Base-by-base conservation (phyloP, 2,797 vertebrate species). In the Phrynocephalus guinanensis region DNA sequence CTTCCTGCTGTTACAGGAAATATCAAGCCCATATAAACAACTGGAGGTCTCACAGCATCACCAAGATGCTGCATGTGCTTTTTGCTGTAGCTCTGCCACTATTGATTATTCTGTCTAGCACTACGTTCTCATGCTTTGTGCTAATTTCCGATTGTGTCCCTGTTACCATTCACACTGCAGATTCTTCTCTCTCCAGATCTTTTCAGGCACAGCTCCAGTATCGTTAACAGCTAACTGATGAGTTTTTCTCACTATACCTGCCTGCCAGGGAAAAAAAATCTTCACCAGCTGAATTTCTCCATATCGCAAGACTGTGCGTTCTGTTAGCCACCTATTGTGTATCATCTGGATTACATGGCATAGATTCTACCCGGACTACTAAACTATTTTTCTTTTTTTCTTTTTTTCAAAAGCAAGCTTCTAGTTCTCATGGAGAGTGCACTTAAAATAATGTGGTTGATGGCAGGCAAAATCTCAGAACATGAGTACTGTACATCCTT, bases 41-140 rank as follows among this genome's bases (percentile, higher is more conserved):
- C 38, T 15, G 0, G 78, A 71, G 38, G 7, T 78, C 80, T 44
- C 60, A 30, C 89, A 68, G 72, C 44, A 52, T 72, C 2, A 75
- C 90, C 50, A 68, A 44, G 33, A 68, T 26, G 30, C 90, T 30
- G 48, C 82, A 30, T 56, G 38, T 0, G 2, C 75, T 33, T 85
- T 72, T 5, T 38, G 83, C 70, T 87, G 89, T 79, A 79, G 72
- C 30, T 60, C 56, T 71, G 56, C 52, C 82, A 3, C 70, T 88
- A 87, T 18, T 86, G 72, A 26, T 71, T 38, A 67, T 52, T 60
- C 56, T 52, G 26, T 1, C 0, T 0, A 22, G 1, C 0, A 0
- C 0, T 0, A 3, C 1, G 0, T 78, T 89, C 82, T 52, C 70
- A 87, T 83, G 26, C 76, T 85, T 83, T 33, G 77, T 18, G 28